These are phyloP conservation scores for Nephrotoma guestfalica DNA, from an alignment of 2,888 invertebrate species.

Conservation along the genomic window DNA sequence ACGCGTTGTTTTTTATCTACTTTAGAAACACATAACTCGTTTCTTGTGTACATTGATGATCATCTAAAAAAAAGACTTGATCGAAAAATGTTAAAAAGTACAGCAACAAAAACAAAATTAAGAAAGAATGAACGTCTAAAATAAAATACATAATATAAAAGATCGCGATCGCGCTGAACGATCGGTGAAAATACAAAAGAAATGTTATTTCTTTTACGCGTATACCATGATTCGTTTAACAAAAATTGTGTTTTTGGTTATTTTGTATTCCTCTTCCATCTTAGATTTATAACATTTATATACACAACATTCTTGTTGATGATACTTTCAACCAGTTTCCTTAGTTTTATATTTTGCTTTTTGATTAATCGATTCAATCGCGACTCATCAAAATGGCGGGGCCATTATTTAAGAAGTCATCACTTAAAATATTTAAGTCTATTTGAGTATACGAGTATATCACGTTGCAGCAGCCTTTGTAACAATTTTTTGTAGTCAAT, in stretches of 20 bases:
- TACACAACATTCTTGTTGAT: background rate
- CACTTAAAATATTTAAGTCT: background rate
- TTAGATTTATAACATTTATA: background rate
- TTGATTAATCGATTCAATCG: background rate
- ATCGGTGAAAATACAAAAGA: constrained; percentile 1
- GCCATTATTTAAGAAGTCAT: background rate
- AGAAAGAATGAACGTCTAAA: background rate
- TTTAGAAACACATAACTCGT: background rate
- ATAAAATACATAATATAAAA: background rate
- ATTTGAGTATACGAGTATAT: too few species aligned
- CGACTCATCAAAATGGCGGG: background rate
- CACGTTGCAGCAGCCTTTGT: too few species aligned
- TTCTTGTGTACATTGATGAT: background rate
- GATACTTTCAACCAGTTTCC: background rate
- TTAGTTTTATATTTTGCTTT: background rate
- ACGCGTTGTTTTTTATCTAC: background rate
- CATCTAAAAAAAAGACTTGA: background rate
- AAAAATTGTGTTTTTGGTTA: background rate
- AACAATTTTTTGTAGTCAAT: too few species aligned
- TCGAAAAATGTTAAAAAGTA: background rate
- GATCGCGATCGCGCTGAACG: background rate
- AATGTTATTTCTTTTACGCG: background rate
- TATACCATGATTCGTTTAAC: background rate
- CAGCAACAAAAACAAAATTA: background rate
- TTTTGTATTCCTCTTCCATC: background rate